These are phyloP conservation scores for Thomomys bottae DNA, from an alignment of 2,113 vertebrate genomes.

Conservation along the genomic window DNA sequence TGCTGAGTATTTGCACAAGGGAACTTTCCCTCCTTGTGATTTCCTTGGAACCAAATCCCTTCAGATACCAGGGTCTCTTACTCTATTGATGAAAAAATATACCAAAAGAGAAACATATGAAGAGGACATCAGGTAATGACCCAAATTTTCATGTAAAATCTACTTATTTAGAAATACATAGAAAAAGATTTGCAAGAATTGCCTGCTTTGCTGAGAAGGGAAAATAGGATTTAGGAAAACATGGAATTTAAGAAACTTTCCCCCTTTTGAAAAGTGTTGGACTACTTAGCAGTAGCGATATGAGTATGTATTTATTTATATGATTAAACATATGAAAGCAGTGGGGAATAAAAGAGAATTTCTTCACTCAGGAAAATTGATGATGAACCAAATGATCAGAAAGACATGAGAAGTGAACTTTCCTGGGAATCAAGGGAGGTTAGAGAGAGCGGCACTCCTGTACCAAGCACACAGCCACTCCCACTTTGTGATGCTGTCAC, in stretches of 20 bases:
- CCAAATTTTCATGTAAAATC: not conserved
- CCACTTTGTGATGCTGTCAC: not conserved
- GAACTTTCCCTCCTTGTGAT: no score
- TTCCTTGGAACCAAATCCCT: no score
- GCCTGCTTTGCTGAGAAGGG: not conserved
- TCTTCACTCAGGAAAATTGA: not conserved
- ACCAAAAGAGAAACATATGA: not conserved
- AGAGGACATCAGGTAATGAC: not conserved
- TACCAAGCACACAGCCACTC: not conserved
- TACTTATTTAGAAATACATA: slow-evolving; percentile 14
- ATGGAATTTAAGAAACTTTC: not conserved
- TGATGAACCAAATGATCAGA: not conserved
- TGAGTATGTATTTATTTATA: not conserved
- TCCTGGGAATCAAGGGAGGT: not conserved
- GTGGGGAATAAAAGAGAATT: not conserved
- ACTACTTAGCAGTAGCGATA: not conserved
- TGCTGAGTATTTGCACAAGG: no score
- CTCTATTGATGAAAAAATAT: not conserved
- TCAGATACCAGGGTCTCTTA: no score
- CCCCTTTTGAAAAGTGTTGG: not conserved
- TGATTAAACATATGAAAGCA: not conserved
- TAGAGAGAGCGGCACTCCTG: not conserved
- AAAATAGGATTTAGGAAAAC: not conserved
- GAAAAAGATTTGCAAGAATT: slow-evolving; percentile 8
- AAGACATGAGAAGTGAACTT: not conserved